These are phyloP conservation scores for Dascillus cervinus DNA, from an alignment of 2,888 invertebrate species.

Conservation along the genomic window DNA sequence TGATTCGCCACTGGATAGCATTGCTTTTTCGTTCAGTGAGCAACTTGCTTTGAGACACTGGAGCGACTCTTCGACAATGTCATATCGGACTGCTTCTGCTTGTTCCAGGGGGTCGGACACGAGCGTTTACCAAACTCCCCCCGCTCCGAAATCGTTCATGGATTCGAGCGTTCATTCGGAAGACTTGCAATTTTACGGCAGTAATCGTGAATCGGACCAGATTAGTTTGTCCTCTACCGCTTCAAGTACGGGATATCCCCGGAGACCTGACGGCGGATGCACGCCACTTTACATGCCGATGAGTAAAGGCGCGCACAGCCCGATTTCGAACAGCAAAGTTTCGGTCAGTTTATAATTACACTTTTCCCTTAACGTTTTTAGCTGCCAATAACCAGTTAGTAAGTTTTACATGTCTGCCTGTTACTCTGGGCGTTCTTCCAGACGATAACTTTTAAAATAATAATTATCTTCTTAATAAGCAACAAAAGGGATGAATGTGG, in stretches of 20 bases:
- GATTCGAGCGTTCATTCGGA: constrained; percentile 51
- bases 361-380: neutral
- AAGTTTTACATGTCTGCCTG: no score
- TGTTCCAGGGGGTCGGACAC: constrained; percentile 50
- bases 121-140: constrained; percentile 50
- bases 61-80: constrained; percentile 29
- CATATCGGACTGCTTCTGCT: constrained; percentile 34
- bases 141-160: constrained; percentile 48
- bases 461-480: no score
- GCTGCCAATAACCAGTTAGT: no score
- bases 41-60: constrained; percentile 29
- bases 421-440: no score
- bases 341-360: constrained; percentile 44
- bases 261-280: constrained; percentile 44
- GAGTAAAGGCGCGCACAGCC: constrained; percentile 49
- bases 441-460: no score
- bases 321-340: constrained; percentile 53
- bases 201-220: constrained; percentile 51
- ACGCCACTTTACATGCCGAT: constrained; percentile 51
- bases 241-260: constrained; percentile 50
- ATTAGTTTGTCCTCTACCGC: constrained; percentile 54
- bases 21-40: constrained; percentile 38
- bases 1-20: constrained; percentile 35
- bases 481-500: no score
- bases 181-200: constrained; percentile 44